Evolutionary conservation across 2,888 invertebrate species (phyloP).

Genomic region (Malachius bipustulatus): DNA sequence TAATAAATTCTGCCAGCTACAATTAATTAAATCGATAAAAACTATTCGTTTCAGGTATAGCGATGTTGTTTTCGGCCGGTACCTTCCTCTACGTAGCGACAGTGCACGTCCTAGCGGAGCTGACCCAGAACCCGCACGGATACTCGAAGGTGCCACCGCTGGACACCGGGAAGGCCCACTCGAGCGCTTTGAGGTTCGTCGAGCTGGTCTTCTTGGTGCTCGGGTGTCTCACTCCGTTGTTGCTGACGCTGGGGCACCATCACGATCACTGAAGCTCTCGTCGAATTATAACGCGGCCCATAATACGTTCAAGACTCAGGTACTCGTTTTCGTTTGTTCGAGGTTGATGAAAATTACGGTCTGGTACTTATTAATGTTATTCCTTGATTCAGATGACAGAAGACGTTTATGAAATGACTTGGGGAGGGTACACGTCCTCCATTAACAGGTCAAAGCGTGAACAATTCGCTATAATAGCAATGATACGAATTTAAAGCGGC

Average conservation of each 20-base stretch:
- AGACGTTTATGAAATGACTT: too few species aligned
- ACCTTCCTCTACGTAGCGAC: conserved; percentile 98
- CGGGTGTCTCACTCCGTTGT: conserved; percentile 77
- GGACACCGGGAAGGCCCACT: conserved; percentile 25
- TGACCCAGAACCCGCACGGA: conserved; percentile 48
- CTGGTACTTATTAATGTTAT: too few species aligned
- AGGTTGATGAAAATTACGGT: too few species aligned
- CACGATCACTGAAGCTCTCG: conserved; percentile 38
- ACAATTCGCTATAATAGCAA: too few species aligned
- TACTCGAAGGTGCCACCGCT: conserved; percentile 33
- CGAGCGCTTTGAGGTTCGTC: conserved; percentile 46
- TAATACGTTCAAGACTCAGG: too few species aligned
- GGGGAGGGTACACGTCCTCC: too few species aligned
- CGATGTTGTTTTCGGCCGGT: conserved; percentile 97
- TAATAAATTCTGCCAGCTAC: conserved; percentile 21
- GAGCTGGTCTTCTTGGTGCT: conserved; percentile 75
- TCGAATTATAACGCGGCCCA: too few species aligned
- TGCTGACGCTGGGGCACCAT: conserved; percentile 86
- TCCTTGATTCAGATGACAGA: too few species aligned
- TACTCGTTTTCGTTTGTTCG: too few species aligned
- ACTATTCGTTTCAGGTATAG: conserved; percentile 64
- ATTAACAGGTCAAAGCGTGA: too few species aligned
- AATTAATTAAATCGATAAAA: conserved; percentile 1
- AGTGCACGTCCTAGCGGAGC: conserved; percentile 94
- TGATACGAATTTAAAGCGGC: too few species aligned